phyloP scores from a whole-genome alignment of 2,888 invertebrate species.

The Phaonia tiefii region DNA sequence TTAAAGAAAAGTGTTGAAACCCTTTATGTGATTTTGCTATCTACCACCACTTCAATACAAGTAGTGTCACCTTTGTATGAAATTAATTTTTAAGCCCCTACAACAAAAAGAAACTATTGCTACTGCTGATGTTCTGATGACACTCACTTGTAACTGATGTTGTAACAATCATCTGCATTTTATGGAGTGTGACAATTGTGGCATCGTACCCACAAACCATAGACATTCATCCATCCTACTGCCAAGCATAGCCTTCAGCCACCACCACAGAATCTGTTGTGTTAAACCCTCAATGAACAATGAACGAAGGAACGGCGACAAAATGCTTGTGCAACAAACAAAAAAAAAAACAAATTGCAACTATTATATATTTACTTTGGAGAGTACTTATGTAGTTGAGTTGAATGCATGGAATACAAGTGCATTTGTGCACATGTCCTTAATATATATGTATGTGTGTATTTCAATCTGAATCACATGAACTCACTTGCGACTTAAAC shows the following conservation, averaged over 20 bases:
- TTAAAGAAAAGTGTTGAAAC: not conserved
- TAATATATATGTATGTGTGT: not conserved
- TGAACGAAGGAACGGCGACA: conserved; percentile 21
- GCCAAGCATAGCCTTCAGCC: conserved; percentile 30
- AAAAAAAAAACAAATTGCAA: conserved; percentile 36
- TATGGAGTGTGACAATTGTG: conserved; percentile 42
- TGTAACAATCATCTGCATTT: conserved; percentile 32
- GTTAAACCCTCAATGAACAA: not conserved
- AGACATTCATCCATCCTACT: not conserved
- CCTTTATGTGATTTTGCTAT: conserved; percentile 13
- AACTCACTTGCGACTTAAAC: too few species aligned
- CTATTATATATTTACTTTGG: conserved; percentile 21
- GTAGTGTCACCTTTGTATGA: conserved; percentile 20
- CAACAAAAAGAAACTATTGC: not conserved
- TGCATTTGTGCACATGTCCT: not conserved
- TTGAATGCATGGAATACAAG: conserved; percentile 16
- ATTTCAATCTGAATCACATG: too few species aligned
- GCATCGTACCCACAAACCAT: conserved; percentile 15
- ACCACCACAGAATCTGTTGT: conserved; percentile 19
- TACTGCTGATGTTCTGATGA: not conserved
- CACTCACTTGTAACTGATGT: too few species aligned
- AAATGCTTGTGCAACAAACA: conserved; percentile 36
- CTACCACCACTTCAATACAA: not conserved
- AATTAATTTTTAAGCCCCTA: conserved; percentile 18
- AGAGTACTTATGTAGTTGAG: conserved; percentile 16